Evolutionary conservation across 2,888 invertebrate genomes (phyloP), one percentile per base, ranked within the genome.

Genomic region (Stictocephala bisonia): DNA sequence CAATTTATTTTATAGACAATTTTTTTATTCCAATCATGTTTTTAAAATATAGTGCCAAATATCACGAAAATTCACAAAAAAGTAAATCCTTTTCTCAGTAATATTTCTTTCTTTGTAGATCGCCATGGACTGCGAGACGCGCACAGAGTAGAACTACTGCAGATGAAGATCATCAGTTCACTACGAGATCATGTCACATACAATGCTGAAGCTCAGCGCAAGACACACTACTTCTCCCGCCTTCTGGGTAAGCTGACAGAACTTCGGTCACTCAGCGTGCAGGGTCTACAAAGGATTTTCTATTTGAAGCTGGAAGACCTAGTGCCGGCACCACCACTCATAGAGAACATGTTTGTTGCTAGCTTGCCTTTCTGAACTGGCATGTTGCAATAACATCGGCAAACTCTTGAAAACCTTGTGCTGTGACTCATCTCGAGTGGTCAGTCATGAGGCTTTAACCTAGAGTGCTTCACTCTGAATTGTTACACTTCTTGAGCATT

Each of bases 101-200:
- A n/a, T n/a, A n/a, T n/a, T 44, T 4, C 15, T 44, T 60, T 58
- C 64, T 74, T 83, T 84, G 51, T 89, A 97, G 97, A 96, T 85
- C 91, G 97, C 26, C 96, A 96, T 83, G 97, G 97, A 53, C 86
- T 98, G 79, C 92, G 93, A 82, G 96, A 97, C 82, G 94, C 95
- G 0, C 92, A 93, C 82, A 92, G 94, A 80, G 94, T 98, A 79
- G 98, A 99, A 84, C 95, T 94, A 81, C 87, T 98, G 18, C 97
- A 99, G 84, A 96, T 95, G 93, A 97, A 96, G 85, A 94, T 99
- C 81, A 96, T 98, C 80, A 94, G 95, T 76, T 96, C 97, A 74
- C 87, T 99, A 74, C 91, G 97, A 51, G 98, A 99, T 82, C 98
- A 99, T 86, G 96, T 97, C 83, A 97, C 96, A 20, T 94, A 94